Percentiles rank a stretch among this genome's conserved stretches.
Conservation (phyloP, 2,113 vertebrate genomes). For the Limnothrissa miodon region DNA sequence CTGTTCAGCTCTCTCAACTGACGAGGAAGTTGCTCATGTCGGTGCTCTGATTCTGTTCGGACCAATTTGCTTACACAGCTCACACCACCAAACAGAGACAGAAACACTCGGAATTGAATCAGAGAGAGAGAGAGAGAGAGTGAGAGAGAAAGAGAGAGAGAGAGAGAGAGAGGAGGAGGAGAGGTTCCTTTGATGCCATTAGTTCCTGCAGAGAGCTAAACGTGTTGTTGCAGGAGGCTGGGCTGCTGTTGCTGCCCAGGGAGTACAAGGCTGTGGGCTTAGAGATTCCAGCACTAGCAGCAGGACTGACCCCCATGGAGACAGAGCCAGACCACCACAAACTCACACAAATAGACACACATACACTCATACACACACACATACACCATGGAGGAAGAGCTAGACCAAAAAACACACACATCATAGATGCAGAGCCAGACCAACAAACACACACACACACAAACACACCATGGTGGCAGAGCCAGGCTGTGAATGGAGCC, state of each 20-base stretch:
- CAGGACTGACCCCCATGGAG: slow-evolving; percentile 37
- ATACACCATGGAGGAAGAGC: too few relatives aligned
- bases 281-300: slow-evolving; percentile 51
- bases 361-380: too few relatives aligned
- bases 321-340: slow-evolving; percentile 28
- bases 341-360: too few relatives aligned
- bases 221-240: slow-evolving; percentile 47
- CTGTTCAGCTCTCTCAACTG: neutral
- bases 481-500: slow-evolving; percentile 42
- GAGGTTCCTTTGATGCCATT: slow-evolving; percentile 69
- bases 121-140: neutral
- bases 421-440: slow-evolving; percentile 37
- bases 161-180: neutral
- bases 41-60: neutral
- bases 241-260: slow-evolving; percentile 39
- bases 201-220: slow-evolving; percentile 43
- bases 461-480: slow-evolving; percentile 26
- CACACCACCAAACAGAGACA: neutral
- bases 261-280: slow-evolving; percentile 44
- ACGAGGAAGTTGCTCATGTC: neutral
- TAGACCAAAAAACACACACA: too few relatives aligned
- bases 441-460: too few relatives aligned
- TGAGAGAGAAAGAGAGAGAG: neutral
- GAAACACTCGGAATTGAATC: neutral
- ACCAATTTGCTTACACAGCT: neutral